Percentiles rank a stretch among this genome's conserved stretches.
Conservation (phyloP, 2,113 vertebrate species). For the Arvicanthis niloticus region DNA sequence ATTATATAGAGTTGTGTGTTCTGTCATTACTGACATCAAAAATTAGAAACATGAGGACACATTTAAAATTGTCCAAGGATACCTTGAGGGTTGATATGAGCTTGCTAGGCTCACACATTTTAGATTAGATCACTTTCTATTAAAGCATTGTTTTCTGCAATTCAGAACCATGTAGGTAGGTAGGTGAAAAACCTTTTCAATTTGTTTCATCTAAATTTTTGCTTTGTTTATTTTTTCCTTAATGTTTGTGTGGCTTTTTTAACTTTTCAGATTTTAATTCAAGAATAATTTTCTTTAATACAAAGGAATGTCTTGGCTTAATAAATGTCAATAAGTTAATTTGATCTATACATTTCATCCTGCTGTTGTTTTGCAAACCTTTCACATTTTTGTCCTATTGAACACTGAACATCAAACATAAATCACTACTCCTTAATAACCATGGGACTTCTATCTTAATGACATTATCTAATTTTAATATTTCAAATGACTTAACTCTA, state of each 20-base stretch:
- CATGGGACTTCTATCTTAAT: too few relatives aligned
- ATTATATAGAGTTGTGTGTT: not conserved
- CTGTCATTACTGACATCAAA: not conserved
- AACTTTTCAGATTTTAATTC: not conserved
- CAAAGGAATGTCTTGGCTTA: not conserved
- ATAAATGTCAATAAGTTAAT: not conserved
- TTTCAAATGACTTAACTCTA: too few relatives aligned
- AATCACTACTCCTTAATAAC: not conserved
- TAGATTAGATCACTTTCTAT: not conserved
- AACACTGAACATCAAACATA: not conserved
- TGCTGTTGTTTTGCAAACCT: not conserved
- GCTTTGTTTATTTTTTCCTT: conserved; percentile 11
- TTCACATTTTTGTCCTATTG: not conserved
- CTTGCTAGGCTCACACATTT: not conserved
- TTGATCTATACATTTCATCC: not conserved
- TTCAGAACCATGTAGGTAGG: not conserved
- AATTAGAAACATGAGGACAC: not conserved
- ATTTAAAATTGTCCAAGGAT: not conserved
- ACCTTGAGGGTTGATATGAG: not conserved
- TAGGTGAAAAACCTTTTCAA: not conserved
- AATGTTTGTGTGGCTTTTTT: not conserved
- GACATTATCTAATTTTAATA: too few relatives aligned
- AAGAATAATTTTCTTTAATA: not conserved
- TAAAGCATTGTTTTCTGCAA: not conserved
- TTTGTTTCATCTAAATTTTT: not conserved